Conservation (phyloP, 2,888 invertebrate genomes). For the Euplagia quadripunctaria region DNA sequence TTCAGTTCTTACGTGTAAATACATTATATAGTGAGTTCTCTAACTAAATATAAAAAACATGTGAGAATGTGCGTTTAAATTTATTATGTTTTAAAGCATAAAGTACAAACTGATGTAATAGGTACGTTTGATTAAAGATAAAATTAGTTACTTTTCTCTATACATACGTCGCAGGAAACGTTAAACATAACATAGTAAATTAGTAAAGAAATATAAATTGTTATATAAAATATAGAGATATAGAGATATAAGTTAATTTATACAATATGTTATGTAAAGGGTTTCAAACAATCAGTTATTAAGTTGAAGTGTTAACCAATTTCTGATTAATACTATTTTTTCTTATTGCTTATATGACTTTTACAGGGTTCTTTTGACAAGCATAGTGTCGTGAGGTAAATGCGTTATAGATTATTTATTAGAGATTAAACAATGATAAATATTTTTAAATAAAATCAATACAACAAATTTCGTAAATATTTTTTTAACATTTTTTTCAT, state of each 20-base stretch:
- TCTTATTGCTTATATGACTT: no score
- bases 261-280: neutral
- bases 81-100: conserved; percentile 1
- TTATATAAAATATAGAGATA: neutral
- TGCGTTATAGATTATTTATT: neutral
- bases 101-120: conserved; percentile 8
- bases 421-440: neutral
- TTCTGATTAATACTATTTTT: no score
- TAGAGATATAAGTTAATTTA: neutral
- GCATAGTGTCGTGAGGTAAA: no score
- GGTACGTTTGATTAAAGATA: conserved; percentile 5
- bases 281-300: neutral
- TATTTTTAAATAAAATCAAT: no score
- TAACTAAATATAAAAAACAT: neutral
- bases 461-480: no score
- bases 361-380: no score
- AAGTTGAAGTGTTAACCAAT: neutral
- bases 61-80: neutral
- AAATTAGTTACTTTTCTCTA: conserved; percentile 31
- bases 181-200: conserved; percentile 23
- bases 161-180: conserved; percentile 29
- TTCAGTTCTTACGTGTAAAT: neutral
- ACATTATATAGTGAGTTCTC: neutral
- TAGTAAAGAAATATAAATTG: conserved; percentile 16
- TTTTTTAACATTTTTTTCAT: no score